Evolutionary conservation across 2,888 invertebrate genomes (phyloP).

Genomic region (Agriopis marginaria): DNA sequence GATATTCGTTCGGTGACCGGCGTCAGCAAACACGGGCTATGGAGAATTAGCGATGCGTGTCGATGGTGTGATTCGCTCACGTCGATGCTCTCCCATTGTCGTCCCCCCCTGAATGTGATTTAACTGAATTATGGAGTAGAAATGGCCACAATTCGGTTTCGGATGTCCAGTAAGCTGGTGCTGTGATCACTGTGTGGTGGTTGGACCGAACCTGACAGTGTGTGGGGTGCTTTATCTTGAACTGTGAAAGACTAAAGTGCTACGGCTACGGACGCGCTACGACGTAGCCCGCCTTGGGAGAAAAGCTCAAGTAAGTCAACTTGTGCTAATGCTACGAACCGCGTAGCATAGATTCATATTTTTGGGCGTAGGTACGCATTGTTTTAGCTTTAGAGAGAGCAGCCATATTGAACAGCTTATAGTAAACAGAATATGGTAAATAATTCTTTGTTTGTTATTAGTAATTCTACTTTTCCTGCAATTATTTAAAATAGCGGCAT

Average conservation of each 20-base stretch:
- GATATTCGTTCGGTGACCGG: slow-evolving; percentile 72
- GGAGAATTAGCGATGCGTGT: slow-evolving; percentile 82
- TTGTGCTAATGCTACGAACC: slow-evolving; percentile 32
- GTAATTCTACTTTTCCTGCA: no score
- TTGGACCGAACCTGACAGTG: slow-evolving; percentile 38
- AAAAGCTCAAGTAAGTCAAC: slow-evolving; percentile 70
- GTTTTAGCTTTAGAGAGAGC: background rate
- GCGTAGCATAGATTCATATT: slow-evolving; percentile 6
- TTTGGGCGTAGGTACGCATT: background rate
- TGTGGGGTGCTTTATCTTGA: slow-evolving; percentile 58
- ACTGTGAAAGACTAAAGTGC: slow-evolving; percentile 63
- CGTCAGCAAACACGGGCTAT: slow-evolving; percentile 69
- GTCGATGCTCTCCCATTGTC: slow-evolving; percentile 83
- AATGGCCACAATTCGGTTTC: slow-evolving; percentile 81
- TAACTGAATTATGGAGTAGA: slow-evolving; percentile 84
- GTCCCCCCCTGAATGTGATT: slow-evolving; percentile 83
- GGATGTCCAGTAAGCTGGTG: slow-evolving; percentile 71
- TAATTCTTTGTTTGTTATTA: no score
- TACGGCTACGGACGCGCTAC: slow-evolving; percentile 73
- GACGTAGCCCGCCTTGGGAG: slow-evolving; percentile 63
- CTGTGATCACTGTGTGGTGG: slow-evolving; percentile 53
- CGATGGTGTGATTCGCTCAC: slow-evolving; percentile 85
- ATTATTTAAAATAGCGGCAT: no score
- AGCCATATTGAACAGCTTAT: slow-evolving; percentile 14
- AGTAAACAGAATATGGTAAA: no score